Conservation (phyloP, 2,113 vertebrate genomes). For the Seriola dumerili region DNA sequence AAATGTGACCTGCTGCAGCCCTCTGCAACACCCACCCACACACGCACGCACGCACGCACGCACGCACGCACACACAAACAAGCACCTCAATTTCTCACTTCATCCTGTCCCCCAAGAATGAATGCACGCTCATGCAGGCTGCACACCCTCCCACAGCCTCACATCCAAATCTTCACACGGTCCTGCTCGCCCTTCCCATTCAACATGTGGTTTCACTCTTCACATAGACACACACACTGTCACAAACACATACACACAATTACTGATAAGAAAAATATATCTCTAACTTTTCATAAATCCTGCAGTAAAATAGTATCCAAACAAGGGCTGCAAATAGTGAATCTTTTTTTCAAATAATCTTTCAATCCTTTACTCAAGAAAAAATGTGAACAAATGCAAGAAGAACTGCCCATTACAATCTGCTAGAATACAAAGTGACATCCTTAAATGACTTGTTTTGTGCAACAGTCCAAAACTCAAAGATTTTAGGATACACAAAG, state of each 20-base stretch:
- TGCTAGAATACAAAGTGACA: no score
- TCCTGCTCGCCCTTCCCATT: constrained; percentile 49
- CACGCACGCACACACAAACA: constrained; percentile 23
- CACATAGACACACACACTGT: constrained; percentile 18
- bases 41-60: constrained; percentile 30
- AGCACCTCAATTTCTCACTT: constrained; percentile 40
- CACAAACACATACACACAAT: constrained; percentile 27
- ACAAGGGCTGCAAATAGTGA: no score
- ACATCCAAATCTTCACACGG: constrained; percentile 73
- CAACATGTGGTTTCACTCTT: constrained; percentile 78
- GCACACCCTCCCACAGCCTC: constrained; percentile 27
- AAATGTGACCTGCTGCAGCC: constrained; percentile 71
- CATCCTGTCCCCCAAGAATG: constrained; percentile 47
- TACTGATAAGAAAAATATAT: neutral
- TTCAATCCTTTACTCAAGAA: no score
- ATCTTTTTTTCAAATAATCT: no score
- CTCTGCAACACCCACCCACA: constrained; percentile 48
- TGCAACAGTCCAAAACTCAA: no score
- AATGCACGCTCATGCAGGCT: neutral
- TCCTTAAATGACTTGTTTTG: no score
- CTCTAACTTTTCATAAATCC: neutral
- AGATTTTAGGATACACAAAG: no score
- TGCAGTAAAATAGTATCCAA: neutral
- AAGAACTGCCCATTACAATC: no score
- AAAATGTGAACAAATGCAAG: no score